Base-by-base conservation (phyloP, 2,797 vertebrate species). In the Danio choprae region DNA sequence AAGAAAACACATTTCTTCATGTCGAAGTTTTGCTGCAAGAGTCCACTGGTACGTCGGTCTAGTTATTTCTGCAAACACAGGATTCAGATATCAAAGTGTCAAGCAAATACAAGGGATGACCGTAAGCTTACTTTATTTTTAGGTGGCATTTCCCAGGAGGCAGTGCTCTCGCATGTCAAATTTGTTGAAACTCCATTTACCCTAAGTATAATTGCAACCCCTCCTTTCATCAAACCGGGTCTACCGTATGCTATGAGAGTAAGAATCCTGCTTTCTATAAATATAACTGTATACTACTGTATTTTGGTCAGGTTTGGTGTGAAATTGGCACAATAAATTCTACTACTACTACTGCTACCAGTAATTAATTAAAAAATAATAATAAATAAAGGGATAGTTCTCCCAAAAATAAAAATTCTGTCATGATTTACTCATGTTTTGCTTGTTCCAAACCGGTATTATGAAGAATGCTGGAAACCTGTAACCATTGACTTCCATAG, bases 141-240 rank as follows among this genome's bases (percentile, higher is more conserved):
- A 99, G 98, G 96, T 89, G 96, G 96, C 12, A 93, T 96, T 84
- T 93, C 90, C 7, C 93, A 96, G 87, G 96, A 98, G 73, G 93
- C 92, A 0, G 96, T 97, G 90, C 88, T 96, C 43, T 7, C 91
- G 7, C 89, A 88, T 0, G 91, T 98, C 78, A 95, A 87, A 82
- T 98, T 95, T 43, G 86, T 94, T 20, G 85, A 91, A 44, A 95
- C 94, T 41, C 98, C 98, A 0, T 99, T 95, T 89, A 93, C 83
- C 40, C 50, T 98, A 85, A 92, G 84, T 55, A 89, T 98, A 88
- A 81, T 97, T 59, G 95, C 95, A 8, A 98, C 98, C 4, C 93
- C 98, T 22, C 95, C 93, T 10, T 99, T 95, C 87, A 91, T 99
- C 91, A 99, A 97, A 87, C 97, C 97, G 1, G 94, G 94, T 13